These are phyloP conservation scores for Coptodon bakossiorum DNA, from an alignment of 2,113 vertebrate genomes.

Conservation along the genomic window DNA sequence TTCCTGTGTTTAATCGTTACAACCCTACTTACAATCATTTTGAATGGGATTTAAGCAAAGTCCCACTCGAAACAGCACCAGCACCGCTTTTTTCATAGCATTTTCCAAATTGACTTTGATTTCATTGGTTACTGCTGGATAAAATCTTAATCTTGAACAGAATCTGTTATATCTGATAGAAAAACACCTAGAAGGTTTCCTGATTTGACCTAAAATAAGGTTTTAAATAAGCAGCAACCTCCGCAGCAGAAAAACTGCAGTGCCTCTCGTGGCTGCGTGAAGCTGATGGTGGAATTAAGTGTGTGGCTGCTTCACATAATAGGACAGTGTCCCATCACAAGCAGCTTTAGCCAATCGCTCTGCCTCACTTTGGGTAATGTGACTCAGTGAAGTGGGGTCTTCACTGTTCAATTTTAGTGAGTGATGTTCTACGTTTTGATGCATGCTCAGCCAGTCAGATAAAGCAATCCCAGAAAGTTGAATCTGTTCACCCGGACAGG, in stretches of 20 bases:
- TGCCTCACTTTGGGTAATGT: background rate
- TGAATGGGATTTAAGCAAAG: background rate
- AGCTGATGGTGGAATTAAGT: background rate
- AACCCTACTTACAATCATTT: background rate
- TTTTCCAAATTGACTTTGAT: background rate
- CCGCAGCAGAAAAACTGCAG: background rate
- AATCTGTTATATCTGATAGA: background rate
- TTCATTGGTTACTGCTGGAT: background rate
- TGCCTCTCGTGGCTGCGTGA: background rate
- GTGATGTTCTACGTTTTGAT: background rate
- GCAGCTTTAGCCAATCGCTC: background rate
- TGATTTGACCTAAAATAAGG: background rate
- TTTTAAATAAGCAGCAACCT: background rate
- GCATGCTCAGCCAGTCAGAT: background rate
- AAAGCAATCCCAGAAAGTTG: background rate
- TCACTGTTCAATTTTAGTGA: background rate
- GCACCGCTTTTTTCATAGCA: background rate
- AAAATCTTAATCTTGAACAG: background rate
- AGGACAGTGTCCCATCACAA: background rate
- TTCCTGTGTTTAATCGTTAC: background rate
- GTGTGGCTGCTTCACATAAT: rapidly evolving
- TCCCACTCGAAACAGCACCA: background rate
- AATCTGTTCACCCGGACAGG: background rate
- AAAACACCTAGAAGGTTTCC: background rate
- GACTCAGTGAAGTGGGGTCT: background rate